Evolutionary conservation across 2,888 invertebrate genomes (phyloP).

Genomic region (Notodonta ziczac): DNA sequence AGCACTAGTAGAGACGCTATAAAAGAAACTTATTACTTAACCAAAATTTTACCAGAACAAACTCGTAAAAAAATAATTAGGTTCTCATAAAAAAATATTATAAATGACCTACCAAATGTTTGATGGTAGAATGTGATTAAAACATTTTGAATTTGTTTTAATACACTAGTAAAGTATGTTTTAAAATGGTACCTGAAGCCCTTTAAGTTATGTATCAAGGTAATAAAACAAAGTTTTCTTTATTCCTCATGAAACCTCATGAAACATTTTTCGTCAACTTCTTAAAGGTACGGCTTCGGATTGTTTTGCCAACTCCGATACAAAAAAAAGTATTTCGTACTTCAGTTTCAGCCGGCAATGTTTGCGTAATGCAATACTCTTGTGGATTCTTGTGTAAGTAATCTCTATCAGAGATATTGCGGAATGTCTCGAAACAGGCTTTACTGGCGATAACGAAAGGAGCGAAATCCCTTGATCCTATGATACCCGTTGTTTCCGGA

Average conservation of each 20-base stretch:
- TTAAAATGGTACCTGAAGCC: too few species aligned
- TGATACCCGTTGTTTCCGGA: slow-evolving; percentile 14
- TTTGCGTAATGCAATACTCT: slow-evolving; percentile 46
- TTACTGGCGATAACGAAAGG: slow-evolving; percentile 15
- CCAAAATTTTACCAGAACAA: slow-evolving; percentile 10
- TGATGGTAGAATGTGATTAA: too few species aligned
- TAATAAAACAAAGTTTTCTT: background rate
- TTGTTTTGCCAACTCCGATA: too few species aligned
- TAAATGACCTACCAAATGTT: too few species aligned
- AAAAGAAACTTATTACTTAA: slow-evolving; percentile 25
- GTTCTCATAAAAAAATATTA: too few species aligned
- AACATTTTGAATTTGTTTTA: background rate
- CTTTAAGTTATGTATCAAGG: background rate
- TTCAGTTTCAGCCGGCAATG: slow-evolving; percentile 1
- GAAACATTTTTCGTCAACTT: background rate
- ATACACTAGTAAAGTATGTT: too few species aligned
- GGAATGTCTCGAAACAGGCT: slow-evolving; percentile 14
- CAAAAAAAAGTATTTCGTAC: too few species aligned
- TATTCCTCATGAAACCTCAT: background rate
- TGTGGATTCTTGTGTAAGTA: slow-evolving; percentile 20
- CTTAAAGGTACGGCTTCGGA: background rate
- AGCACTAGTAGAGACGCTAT: slow-evolving; percentile 16
- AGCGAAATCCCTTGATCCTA: slow-evolving; percentile 26
- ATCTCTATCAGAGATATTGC: slow-evolving; percentile 19
- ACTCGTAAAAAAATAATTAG: slow-evolving; percentile 11